A percentile compares a stretch with the other conserved stretches of the same genome.
phyloP scores from a whole-genome alignment of 2,113 vertebrate species.

The Chelonoidis abingdonii region DNA sequence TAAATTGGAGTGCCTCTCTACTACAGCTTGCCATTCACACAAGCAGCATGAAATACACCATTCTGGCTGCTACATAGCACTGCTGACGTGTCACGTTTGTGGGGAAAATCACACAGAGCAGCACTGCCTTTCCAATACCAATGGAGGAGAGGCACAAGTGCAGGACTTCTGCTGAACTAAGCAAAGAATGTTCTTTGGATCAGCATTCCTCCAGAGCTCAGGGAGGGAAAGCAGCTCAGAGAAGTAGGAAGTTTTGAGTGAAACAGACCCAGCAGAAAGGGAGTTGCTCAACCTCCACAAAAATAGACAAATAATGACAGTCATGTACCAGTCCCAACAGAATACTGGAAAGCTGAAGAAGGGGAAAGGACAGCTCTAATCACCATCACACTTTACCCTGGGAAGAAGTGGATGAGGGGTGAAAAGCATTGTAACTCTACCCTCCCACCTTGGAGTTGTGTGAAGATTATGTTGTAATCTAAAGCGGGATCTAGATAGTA shows the following conservation, averaged over 20 bases:
- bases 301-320: not conserved
- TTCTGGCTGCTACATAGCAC: conserved; percentile 1
- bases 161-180: not conserved
- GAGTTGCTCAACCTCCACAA: not conserved
- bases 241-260: not conserved
- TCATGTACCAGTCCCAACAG: not conserved
- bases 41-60: not conserved
- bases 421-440: not conserved
- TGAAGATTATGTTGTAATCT: not conserved
- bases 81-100: not conserved
- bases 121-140: fast-evolving
- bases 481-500: not conserved
- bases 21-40: conserved; percentile 17
- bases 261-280: not conserved
- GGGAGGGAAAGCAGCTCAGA: not conserved
- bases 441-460: not conserved
- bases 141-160: not conserved
- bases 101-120: not conserved
- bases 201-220: not conserved
- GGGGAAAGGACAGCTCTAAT: not conserved
- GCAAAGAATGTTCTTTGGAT: not conserved
- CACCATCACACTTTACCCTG: not conserved
- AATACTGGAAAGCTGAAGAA: not conserved
- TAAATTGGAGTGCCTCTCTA: not conserved
- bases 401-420: not conserved